phyloP scores from a whole-genome alignment of 2,888 invertebrate genomes.

The Euphydryas editha region DNA sequence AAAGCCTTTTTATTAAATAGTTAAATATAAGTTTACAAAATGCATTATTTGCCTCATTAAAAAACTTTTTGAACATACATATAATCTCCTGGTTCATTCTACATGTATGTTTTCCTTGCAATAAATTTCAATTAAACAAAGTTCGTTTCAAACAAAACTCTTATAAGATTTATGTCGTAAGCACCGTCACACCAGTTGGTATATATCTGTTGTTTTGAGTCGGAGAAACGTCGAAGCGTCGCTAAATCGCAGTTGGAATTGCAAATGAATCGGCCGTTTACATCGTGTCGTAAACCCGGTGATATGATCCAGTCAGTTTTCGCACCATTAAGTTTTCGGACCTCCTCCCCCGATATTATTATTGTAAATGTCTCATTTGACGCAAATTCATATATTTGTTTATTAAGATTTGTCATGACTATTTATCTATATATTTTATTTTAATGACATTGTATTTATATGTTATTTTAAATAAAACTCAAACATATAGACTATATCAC shows the following conservation, averaged over 20 bases:
- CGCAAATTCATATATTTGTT: slow-evolving; percentile 46
- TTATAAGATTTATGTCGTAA: not conserved
- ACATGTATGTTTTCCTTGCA: too few species aligned
- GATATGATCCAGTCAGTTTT: slow-evolving; percentile 83
- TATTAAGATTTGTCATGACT: slow-evolving; percentile 3
- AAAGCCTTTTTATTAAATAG: too few species aligned
- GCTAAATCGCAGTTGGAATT: slow-evolving; percentile 78
- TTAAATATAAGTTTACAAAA: too few species aligned
- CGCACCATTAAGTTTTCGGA: slow-evolving; percentile 81
- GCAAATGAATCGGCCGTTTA: slow-evolving; percentile 83
- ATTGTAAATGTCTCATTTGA: slow-evolving; percentile 64
- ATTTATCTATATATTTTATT: not conserved
- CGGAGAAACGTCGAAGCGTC: slow-evolving; percentile 53
- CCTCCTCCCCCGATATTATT: slow-evolving; percentile 66
- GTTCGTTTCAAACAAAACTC: too few species aligned
- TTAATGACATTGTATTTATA: not conserved
- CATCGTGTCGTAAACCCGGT: slow-evolving; percentile 79
- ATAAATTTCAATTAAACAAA: too few species aligned
- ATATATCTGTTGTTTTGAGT: slow-evolving; percentile 34
- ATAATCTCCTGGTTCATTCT: too few species aligned
- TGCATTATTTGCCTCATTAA: too few species aligned
- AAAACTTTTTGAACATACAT: too few species aligned
- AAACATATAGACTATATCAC: not conserved
- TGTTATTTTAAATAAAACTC: not conserved
- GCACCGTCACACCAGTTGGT: not conserved